A percentile compares a stretch with the other conserved stretches of the same genome.
phyloP scores from a whole-genome alignment of 2,888 invertebrate genomes.

The Cistogaster globosa region DNA sequence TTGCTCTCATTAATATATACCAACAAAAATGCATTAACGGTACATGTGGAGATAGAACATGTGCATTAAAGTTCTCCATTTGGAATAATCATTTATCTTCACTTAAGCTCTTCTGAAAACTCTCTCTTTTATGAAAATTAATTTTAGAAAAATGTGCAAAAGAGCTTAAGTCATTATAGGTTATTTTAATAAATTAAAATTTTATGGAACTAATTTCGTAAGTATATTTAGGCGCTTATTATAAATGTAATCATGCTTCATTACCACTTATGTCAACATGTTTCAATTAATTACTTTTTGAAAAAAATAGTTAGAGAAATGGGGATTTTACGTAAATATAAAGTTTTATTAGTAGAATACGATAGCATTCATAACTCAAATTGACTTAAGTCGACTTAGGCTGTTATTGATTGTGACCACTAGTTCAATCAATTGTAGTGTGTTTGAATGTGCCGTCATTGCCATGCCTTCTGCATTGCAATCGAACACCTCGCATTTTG shows the following conservation, averaged over 20 bases:
- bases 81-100: constrained; percentile 17
- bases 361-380: not conserved
- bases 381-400: not conserved
- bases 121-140: constrained; percentile 8
- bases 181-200: constrained; percentile 24
- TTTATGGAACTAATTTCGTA: constrained; percentile 22
- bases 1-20: constrained; percentile 17
- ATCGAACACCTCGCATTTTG: too few relatives aligned
- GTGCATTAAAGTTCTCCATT: not conserved
- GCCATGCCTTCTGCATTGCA: too few relatives aligned
- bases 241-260: too few relatives aligned
- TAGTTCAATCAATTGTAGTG: too few relatives aligned
- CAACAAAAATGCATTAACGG: constrained; percentile 1
- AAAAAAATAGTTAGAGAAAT: constrained; percentile 6
- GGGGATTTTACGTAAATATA: constrained; percentile 21
- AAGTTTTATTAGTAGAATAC: constrained; percentile 25
- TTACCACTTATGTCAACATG: too few relatives aligned
- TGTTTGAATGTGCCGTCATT: too few relatives aligned
- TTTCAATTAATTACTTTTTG: constrained; percentile 22
- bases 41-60: too few relatives aligned
- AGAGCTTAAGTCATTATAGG: constrained; percentile 9
- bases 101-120: constrained; percentile 4
- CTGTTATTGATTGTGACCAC: not conserved
- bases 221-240: too few relatives aligned
- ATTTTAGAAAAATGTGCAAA: constrained; percentile 1